Percentiles rank a stretch among this genome's conserved stretches.
Evolutionary conservation across 2,113 vertebrate species (phyloP).

Genomic region (Rhinoptilus africanus): DNA sequence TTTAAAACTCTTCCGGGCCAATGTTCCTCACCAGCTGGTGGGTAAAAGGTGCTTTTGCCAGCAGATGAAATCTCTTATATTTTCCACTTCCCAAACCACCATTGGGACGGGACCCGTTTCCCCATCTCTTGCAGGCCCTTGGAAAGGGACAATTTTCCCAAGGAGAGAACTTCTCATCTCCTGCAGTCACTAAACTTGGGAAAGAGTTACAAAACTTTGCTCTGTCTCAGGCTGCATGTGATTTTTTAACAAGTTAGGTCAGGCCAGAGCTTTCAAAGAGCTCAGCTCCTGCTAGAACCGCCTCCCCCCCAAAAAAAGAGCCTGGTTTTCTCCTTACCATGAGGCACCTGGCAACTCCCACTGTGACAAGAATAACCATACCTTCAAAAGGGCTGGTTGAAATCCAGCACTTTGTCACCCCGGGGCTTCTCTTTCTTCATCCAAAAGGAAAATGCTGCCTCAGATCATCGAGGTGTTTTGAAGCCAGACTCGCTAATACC

Average conservation of each 20-base stretch:
- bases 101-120: fast-evolving
- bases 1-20: too few species aligned
- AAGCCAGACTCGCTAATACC: not conserved
- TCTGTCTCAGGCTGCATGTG: not conserved
- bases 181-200: not conserved
- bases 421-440: not conserved
- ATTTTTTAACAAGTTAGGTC: constrained; percentile 9
- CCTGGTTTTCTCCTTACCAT: constrained; percentile 20
- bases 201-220: not conserved
- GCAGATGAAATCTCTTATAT: not conserved
- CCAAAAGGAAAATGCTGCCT: not conserved
- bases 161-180: not conserved
- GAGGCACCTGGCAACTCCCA: constrained; percentile 15
- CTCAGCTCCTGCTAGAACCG: constrained; percentile 15
- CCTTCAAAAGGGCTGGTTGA: constrained; percentile 25
- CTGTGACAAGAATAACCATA: constrained; percentile 9
- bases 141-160: not conserved
- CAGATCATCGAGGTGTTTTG: not conserved
- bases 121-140: not conserved
- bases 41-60: not conserved
- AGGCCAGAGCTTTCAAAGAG: constrained; percentile 41
- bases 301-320: not conserved
- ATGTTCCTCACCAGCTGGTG: not conserved
- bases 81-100: not conserved
- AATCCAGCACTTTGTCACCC: not conserved